Evolutionary conservation across 2,113 vertebrate genomes (phyloP).

Genomic region (Lampris incognitus): DNA sequence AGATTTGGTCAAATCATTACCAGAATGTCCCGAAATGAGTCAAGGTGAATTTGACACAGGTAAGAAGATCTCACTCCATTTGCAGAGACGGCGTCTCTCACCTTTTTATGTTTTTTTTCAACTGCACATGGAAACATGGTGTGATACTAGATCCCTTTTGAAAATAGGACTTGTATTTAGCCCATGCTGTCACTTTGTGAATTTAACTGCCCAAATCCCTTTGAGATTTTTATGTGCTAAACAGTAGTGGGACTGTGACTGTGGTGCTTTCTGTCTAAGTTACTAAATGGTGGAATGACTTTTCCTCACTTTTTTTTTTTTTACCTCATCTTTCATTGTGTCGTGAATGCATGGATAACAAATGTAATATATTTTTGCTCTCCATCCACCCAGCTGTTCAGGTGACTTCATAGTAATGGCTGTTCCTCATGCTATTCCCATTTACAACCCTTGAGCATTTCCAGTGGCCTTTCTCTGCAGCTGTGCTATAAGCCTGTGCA

Average conservation of each 20-base stretch:
- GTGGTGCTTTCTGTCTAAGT: not conserved
- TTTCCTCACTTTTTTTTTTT: not conserved
- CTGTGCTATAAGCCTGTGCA: not conserved
- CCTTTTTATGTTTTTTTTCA: too few relatives aligned
- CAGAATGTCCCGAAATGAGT: too few relatives aligned
- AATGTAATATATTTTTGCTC: not conserved
- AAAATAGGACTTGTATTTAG: too few relatives aligned
- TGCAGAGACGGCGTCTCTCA: too few relatives aligned
- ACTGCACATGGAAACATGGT: too few relatives aligned
- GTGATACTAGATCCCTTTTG: too few relatives aligned
- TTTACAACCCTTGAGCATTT: not conserved
- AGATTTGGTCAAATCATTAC: too few relatives aligned
- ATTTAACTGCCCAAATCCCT: not conserved
- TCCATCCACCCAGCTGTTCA: not conserved
- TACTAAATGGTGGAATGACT: not conserved
- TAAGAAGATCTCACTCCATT: too few relatives aligned
- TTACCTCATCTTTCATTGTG: not conserved
- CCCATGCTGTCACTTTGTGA: not conserved
- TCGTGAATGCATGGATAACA: conserved; percentile 4
- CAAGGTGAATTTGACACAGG: too few relatives aligned
- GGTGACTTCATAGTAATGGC: not conserved
- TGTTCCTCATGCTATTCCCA: not conserved
- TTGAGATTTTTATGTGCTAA: not conserved
- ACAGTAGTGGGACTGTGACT: not conserved
- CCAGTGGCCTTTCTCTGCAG: not conserved